A percentile compares a stretch with the other conserved stretches of the same genome.
phyloP scores from a whole-genome alignment of 1,140 invertebrate genomes.

The Sycobia sp. region DNA sequence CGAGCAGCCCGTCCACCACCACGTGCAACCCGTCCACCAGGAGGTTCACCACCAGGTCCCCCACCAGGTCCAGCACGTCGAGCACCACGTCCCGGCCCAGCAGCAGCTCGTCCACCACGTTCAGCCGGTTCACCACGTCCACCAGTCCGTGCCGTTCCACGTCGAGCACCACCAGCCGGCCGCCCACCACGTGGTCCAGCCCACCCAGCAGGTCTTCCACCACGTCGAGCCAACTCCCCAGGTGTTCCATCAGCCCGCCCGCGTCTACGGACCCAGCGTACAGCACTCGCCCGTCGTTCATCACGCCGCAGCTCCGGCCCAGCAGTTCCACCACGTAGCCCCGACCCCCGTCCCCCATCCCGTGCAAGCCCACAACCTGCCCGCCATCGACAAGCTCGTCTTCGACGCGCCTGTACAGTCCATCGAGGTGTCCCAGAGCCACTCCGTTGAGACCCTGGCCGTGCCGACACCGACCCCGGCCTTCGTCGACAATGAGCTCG shows the following conservation, averaged over 20 bases:
- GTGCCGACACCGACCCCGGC: background rate
- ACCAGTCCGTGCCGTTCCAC: background rate
- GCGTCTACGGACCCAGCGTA: background rate
- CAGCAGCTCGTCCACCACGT: background rate
- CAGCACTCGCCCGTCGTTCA: background rate
- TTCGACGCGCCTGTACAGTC: constrained; percentile 32
- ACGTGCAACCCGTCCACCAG: background rate
- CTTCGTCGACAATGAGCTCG: constrained; percentile 18
- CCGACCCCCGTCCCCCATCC: too few relatives aligned
- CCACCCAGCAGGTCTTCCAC: background rate
- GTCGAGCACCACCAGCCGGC: background rate
- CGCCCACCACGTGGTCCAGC: too few relatives aligned
- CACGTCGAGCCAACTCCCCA: too few relatives aligned
- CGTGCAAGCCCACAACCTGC: background rate
- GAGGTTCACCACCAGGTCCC: background rate
- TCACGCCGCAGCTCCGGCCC: background rate
- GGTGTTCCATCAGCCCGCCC: background rate
- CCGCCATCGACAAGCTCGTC: background rate
- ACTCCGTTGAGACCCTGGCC: constrained; percentile 7
- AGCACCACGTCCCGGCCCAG: too few relatives aligned
- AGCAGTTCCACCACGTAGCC: background rate
- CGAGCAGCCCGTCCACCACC: background rate
- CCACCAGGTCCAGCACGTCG: background rate
- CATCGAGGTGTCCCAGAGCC: constrained; percentile 24
- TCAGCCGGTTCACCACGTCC: background rate